Conservation (phyloP, 2,113 vertebrate species). For the Macrotus californicus region DNA sequence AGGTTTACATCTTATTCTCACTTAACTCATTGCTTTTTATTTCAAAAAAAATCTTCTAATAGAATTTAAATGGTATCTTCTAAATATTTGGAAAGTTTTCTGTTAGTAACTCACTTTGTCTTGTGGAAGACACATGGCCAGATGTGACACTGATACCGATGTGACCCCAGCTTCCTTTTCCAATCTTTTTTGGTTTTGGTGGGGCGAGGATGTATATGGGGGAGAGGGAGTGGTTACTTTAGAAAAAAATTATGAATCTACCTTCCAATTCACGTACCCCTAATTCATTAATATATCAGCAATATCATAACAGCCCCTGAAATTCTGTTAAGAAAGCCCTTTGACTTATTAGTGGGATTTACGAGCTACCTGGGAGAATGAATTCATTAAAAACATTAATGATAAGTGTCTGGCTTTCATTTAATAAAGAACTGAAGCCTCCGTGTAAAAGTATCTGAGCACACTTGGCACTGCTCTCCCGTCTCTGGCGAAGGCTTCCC, state of each 20-base stretch:
- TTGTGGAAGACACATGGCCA: background rate
- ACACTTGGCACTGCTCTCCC: background rate
- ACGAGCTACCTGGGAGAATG: constrained; percentile 47
- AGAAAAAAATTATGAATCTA: background rate
- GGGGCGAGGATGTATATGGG: background rate
- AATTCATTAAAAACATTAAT: constrained; percentile 52
- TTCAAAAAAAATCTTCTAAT: constrained; percentile 59
- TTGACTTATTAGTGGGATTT: constrained; percentile 53
- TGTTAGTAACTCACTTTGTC: constrained; percentile 59
- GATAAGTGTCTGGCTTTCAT: constrained; percentile 48
- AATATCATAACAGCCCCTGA: background rate
- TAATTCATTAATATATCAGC: constrained; percentile 11
- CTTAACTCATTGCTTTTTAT: constrained; percentile 70
- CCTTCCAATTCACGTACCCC: background rate
- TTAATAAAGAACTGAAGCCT: background rate
- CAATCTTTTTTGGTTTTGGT: background rate
- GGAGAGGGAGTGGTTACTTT: background rate
- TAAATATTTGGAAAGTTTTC: constrained; percentile 64
- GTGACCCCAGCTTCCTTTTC: background rate
- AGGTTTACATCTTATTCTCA: constrained; percentile 71
- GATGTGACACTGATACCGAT: background rate
- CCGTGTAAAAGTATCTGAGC: background rate
- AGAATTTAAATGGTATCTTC: constrained; percentile 76
- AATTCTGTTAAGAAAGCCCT: constrained; percentile 19
- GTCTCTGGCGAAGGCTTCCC: background rate